phyloP scores from a whole-genome alignment of 2,888 invertebrate genomes.

The Halictus ligatus region DNA sequence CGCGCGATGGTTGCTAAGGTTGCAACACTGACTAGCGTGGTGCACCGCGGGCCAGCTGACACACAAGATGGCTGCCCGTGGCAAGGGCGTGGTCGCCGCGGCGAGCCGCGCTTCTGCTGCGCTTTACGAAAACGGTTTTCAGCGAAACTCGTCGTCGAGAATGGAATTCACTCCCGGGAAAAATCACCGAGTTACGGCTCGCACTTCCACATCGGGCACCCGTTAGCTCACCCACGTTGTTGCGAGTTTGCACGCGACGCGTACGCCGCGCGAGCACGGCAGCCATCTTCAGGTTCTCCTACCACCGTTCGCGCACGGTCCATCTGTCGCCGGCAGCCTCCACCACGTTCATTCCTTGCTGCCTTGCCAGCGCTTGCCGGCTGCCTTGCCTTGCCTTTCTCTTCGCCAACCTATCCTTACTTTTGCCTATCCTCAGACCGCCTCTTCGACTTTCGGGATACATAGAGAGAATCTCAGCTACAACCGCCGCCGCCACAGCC shows the following conservation, averaged over 20 bases:
- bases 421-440: conserved; percentile 52
- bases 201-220: conserved; percentile 68
- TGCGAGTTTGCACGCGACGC: conserved; percentile 72
- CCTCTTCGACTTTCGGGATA: conserved; percentile 48
- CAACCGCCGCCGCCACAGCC: neutral
- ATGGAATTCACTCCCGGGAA: conserved; percentile 67
- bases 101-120: conserved; percentile 54
- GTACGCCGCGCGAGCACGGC: conserved; percentile 70
- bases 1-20: conserved; percentile 65
- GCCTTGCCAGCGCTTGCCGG: neutral
- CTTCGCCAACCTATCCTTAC: conserved; percentile 44
- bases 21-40: conserved; percentile 79
- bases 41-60: conserved; percentile 77
- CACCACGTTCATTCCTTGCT: conserved; percentile 46
- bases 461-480: conserved; percentile 53
- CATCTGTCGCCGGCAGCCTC: conserved; percentile 70
- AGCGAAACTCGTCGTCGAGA: conserved; percentile 57
- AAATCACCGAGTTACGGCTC: conserved; percentile 64
- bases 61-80: conserved; percentile 81
- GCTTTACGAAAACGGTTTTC: conserved; percentile 53
- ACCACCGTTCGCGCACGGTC: conserved; percentile 70
- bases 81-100: conserved; percentile 81
- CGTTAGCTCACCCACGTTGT: conserved; percentile 66
- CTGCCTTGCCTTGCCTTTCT: conserved; percentile 21
- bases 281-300: conserved; percentile 80